Evolutionary conservation across 2,888 invertebrate species (phyloP).

Genomic region (Apeira syringaria): DNA sequence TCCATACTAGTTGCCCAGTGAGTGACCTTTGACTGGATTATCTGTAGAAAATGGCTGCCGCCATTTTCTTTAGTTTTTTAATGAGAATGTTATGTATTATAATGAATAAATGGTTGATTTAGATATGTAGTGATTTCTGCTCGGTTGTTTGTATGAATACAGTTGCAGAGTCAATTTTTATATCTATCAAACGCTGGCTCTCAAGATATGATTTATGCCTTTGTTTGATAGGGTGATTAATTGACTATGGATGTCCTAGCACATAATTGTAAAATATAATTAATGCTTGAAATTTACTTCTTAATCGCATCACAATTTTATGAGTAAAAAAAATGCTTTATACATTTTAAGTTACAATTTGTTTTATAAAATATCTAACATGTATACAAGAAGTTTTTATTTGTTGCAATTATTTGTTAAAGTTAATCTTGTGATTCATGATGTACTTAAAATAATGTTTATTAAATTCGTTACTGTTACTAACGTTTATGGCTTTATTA

Average conservation of each 20-base stretch:
- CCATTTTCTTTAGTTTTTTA: too few species aligned
- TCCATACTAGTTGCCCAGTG: too few species aligned
- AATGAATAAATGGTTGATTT: too few species aligned
- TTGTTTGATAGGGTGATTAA: conserved; percentile 70
- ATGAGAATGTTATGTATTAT: too few species aligned
- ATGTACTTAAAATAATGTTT: conserved; percentile 40
- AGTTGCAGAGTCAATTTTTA: conserved; percentile 74
- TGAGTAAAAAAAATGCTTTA: not conserved
- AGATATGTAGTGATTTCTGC: conserved; percentile 41
- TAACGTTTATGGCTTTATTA: conserved; percentile 49
- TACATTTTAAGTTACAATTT: too few species aligned
- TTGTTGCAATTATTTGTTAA: conserved; percentile 13
- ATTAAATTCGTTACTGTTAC: conserved; percentile 40
- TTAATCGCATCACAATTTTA: not conserved
- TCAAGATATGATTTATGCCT: conserved; percentile 30
- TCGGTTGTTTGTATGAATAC: conserved; percentile 64
- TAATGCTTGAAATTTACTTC: conserved; percentile 2
- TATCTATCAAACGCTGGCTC: conserved; percentile 66
- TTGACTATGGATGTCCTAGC: conserved; percentile 78
- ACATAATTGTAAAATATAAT: conserved; percentile 46
- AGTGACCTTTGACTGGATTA: too few species aligned
- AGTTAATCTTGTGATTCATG: conserved; percentile 23
- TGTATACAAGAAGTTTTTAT: too few species aligned
- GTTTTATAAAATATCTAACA: too few species aligned
- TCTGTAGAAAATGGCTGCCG: too few species aligned